A percentile compares a stretch with the other conserved stretches of the same genome.
Evolutionary conservation across 2,888 invertebrate genomes (phyloP).

Genomic region (Leptopterna dolabrata): DNA sequence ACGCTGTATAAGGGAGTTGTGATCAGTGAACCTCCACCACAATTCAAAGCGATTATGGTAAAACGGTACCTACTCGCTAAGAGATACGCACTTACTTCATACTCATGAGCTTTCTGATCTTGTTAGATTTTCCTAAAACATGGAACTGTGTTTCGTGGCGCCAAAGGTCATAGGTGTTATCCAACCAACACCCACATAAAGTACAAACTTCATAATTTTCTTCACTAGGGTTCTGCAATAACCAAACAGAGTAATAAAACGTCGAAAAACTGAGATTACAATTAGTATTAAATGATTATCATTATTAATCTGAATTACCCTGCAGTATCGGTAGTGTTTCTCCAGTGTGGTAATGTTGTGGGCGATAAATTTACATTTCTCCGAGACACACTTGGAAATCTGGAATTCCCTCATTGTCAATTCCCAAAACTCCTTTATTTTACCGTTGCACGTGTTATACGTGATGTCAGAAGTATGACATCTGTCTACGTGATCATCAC

Average conservation of each 20-base stretch:
- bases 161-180: neutral
- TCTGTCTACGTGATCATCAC: neutral
- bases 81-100: neutral
- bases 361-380: constrained; percentile 62
- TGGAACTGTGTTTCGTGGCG: neutral
- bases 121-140: neutral
- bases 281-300: neutral
- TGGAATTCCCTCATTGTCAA: neutral
- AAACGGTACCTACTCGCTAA: too few relatives aligned
- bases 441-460: neutral
- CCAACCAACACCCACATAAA: constrained; percentile 23
- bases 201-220: constrained; percentile 26
- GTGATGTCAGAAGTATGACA: neutral
- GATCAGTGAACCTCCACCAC: too few relatives aligned
- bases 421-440: constrained; percentile 12
- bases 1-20: too few relatives aligned
- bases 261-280: too few relatives aligned
- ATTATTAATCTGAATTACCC: constrained; percentile 21
- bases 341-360: constrained; percentile 61
- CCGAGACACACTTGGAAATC: constrained; percentile 23
- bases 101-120: neutral
- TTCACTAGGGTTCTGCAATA: neutral
- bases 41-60: too few relatives aligned
- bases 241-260: neutral
- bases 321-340: constrained; percentile 60